Base-by-base conservation (phyloP, 2,113 vertebrate species). In the Caloenas nicobarica region DNA sequence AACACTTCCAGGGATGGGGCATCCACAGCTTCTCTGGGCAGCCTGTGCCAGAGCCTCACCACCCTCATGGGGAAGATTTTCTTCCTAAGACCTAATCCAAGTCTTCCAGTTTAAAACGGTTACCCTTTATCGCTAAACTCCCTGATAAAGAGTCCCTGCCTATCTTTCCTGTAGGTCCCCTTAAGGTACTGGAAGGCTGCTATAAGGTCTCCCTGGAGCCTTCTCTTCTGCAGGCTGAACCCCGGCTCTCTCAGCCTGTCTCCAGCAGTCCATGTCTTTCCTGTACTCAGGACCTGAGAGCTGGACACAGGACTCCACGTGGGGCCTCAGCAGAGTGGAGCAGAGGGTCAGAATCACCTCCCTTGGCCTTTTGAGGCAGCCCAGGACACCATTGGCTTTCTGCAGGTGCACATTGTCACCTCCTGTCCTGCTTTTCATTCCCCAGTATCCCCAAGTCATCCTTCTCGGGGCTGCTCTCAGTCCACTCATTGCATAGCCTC, bases 351-450 rank as follows among this genome's bases (percentile, higher is more conserved):
- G n/a, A 61, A n/a, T n/a, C 29, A 2, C 12, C 16, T 76, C 21
- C 56, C 19, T 54, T 0, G 1, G 5, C 25, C 48, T 56, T 6
- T 25, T 29, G 10, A 21, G n/a, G 13, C 46, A 61, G 38, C 29
- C 19, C 48, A 34, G 40, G 13, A 29, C 8, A 5, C 0, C 0
- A 2, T 29, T 71, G 42, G 26, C 33, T 19, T 44, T 64, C 8
- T 50, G 9, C 0, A 0, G 28, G 11, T 0, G 0, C 34, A 26
- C 24, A 7, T 16, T 48, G 13, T 7, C 1, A 1, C 21, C 8
- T 42, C 7, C 0, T 46, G 5, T 4, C 17, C 8, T 42, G 10
- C 5, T 61, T 88, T 42, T 66, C 25, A 36, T 56, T 18, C 7
- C 15, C 23, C 38, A 61, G 2, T 11, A 29, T 4, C 3, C 34